Percentiles rank a stretch among this genome's conserved stretches.
Conservation (phyloP, 64 coral and sea anemone species). For the Trachythela sp. region DNA sequence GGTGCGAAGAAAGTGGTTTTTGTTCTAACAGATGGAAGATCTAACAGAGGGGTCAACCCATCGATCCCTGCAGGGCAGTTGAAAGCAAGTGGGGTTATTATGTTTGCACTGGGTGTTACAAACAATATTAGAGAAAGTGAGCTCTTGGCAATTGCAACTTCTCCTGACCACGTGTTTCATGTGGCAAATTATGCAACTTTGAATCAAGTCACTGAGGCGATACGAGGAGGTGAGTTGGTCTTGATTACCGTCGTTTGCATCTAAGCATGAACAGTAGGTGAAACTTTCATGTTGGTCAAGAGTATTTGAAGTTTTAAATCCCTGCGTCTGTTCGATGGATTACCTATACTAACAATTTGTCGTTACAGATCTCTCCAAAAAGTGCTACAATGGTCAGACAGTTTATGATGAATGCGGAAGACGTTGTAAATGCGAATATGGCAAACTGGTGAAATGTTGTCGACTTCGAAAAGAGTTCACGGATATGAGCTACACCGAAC, state of each 20-base stretch:
- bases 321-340: no score
- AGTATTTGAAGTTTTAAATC: no score
- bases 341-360: not conserved
- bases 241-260: not conserved
- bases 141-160: not conserved
- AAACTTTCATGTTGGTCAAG: no score
- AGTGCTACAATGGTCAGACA: conserved; percentile 19
- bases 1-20: not conserved
- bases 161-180: not conserved
- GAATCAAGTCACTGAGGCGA: not conserved
- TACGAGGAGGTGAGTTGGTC: not conserved
- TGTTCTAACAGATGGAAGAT: not conserved
- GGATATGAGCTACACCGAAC: conserved; percentile 42
- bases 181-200: not conserved
- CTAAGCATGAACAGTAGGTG: no score
- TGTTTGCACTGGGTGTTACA: not conserved
- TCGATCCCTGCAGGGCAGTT: not conserved
- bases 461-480: conserved; percentile 56
- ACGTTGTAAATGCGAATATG: conserved; percentile 42
- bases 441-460: conserved; percentile 27
- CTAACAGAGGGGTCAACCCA: not conserved
- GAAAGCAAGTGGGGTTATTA: not conserved
- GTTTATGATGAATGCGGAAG: conserved; percentile 33
- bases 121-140: not conserved
- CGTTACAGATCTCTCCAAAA: not conserved